Percentiles rank a stretch among this genome's conserved stretches.
Conservation (phyloP, 1,140 invertebrate genomes). For the Drosophila subobscura region DNA sequence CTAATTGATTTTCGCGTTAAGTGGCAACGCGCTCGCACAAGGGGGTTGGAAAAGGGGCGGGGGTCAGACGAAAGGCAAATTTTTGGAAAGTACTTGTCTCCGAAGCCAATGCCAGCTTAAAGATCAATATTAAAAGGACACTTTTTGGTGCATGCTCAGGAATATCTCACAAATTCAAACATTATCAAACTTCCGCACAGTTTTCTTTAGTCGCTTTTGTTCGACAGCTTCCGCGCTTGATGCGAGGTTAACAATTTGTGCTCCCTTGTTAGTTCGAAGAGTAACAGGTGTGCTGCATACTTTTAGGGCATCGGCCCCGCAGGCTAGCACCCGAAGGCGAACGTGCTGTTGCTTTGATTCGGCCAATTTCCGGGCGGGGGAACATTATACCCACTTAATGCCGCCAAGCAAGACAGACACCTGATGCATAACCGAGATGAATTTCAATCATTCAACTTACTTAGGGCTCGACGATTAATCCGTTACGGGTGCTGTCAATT, state of each 20-base stretch:
- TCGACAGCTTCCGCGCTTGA: no score
- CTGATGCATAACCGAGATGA: slow-evolving; percentile 27
- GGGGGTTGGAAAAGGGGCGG: neutral
- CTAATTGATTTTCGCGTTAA: slow-evolving; percentile 69
- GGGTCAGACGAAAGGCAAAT: neutral
- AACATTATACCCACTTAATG: neutral
- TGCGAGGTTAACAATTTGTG: slow-evolving; percentile 36
- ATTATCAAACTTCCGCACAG: no score
- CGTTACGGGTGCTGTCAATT: slow-evolving; percentile 30
- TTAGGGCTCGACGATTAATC: slow-evolving; percentile 36
- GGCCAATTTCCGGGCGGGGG: slow-evolving; percentile 26
- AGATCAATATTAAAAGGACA: no score
- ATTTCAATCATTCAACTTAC: slow-evolving; percentile 15
- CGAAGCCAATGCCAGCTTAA: no score
- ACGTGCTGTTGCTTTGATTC: slow-evolving; percentile 42
- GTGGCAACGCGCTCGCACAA: slow-evolving; percentile 41
- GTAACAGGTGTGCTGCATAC: slow-evolving; percentile 42
- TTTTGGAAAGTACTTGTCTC: neutral
- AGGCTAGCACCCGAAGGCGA: neutral
- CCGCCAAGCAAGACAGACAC: slow-evolving; percentile 14
- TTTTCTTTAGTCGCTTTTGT: no score
- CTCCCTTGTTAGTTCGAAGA: slow-evolving; percentile 8
- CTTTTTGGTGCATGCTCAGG: no score
- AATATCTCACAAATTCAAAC: no score
- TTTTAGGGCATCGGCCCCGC: slow-evolving; percentile 26